Percentiles rank a stretch among this genome's conserved stretches.
Evolutionary conservation across 2,888 invertebrate species (phyloP).

Genomic region (Incurvaria masculella): DNA sequence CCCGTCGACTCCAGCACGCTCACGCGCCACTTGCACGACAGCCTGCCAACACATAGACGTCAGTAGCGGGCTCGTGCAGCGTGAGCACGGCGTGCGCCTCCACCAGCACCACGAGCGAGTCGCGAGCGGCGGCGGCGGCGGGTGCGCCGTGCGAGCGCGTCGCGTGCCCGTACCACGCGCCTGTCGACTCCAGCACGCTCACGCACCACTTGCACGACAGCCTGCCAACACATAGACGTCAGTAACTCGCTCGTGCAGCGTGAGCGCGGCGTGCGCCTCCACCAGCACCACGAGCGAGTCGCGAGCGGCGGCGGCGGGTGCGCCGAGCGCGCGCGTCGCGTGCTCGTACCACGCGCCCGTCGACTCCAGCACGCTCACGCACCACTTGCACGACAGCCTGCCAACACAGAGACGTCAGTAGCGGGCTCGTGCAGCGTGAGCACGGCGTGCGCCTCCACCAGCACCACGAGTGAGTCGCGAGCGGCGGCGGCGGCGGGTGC

Average conservation of each 20-base stretch:
- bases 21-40: constrained; percentile 57
- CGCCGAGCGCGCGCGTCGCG: constrained; percentile 54
- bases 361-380: constrained; percentile 45
- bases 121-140: constrained; percentile 57
- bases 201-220: constrained; percentile 58
- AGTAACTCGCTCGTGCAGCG: constrained; percentile 43
- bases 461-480: constrained; percentile 57
- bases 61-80: constrained; percentile 40
- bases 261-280: constrained; percentile 60
- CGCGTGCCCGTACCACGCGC: constrained; percentile 60
- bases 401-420: constrained; percentile 17
- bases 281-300: constrained; percentile 61
- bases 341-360: constrained; percentile 61
- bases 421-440: constrained; percentile 46
- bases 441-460: constrained; percentile 63
- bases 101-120: constrained; percentile 60
- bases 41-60: constrained; percentile 25
- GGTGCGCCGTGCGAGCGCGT: constrained; percentile 53
- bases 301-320: constrained; percentile 56
- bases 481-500: constrained; percentile 58
- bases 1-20: constrained; percentile 51
- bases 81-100: constrained; percentile 61
- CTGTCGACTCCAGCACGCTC: constrained; percentile 49
- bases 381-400: constrained; percentile 57
- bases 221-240: constrained; percentile 25